Conservation (phyloP, 1,140 invertebrate genomes). For the Aphelenchoides besseyi region DNA sequence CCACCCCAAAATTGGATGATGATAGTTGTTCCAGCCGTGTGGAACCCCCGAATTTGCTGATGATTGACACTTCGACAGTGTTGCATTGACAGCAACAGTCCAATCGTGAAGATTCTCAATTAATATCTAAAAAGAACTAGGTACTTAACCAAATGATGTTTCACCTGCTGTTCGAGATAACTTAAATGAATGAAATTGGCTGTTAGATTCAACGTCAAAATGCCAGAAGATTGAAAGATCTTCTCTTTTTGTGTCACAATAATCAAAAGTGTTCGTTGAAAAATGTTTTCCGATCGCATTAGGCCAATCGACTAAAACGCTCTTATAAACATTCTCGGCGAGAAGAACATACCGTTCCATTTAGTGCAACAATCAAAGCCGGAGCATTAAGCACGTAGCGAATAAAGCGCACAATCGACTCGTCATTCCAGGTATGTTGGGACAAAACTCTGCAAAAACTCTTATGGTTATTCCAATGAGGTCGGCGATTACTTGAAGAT, state of each 20-base stretch:
- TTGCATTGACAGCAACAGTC: slow-evolving; percentile 39
- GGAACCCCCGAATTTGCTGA: slow-evolving; percentile 64
- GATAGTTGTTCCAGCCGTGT: slow-evolving; percentile 81
- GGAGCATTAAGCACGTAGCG: slow-evolving; percentile 16
- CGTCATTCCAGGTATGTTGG: slow-evolving; percentile 8
- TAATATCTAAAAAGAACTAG: slow-evolving; percentile 36
- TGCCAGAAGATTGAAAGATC: slow-evolving; percentile 13
- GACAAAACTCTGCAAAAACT: background rate
- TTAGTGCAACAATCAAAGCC: slow-evolving; percentile 18
- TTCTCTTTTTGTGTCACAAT: slow-evolving; percentile 20
- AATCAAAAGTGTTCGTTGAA: slow-evolving; percentile 18
- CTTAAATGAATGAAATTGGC: slow-evolving; percentile 49
- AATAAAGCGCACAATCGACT: slow-evolving; percentile 18
- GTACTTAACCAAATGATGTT: slow-evolving; percentile 13
- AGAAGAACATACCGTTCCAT: slow-evolving; percentile 17
- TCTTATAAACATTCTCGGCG: background rate
- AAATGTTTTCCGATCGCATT: slow-evolving; percentile 31
- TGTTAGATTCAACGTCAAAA: slow-evolving; percentile 28
- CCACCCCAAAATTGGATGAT: slow-evolving; percentile 97
- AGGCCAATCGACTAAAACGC: slow-evolving; percentile 26
- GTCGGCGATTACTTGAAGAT: slow-evolving; percentile 22
- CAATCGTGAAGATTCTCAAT: slow-evolving; percentile 46
- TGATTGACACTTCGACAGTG: slow-evolving; percentile 34
- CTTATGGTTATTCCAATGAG: background rate
- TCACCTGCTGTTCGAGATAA: slow-evolving; percentile 34